These are phyloP conservation scores for Mechanitis messenoides DNA, from an alignment of 2,888 invertebrate species.

Conservation along the genomic window DNA sequence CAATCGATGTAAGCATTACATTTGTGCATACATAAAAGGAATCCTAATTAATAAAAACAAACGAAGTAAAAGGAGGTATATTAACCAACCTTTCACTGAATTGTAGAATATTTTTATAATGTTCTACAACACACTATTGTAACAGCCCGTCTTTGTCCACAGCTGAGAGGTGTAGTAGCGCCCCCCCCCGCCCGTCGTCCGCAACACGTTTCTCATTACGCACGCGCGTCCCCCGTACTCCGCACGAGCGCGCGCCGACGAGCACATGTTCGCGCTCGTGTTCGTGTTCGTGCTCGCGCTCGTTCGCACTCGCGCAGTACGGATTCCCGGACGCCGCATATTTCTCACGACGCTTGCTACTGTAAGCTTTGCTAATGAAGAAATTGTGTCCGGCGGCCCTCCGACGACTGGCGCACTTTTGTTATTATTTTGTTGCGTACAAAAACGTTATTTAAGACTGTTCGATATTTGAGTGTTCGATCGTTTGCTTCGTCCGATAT, in stretches of 20 bases:
- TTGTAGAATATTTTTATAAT: too few relatives aligned
- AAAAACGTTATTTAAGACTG: slow-evolving; percentile 71
- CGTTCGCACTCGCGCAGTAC: slow-evolving; percentile 22
- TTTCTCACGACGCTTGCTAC: slow-evolving; percentile 71
- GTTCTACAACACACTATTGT: not conserved
- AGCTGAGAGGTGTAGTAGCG: slow-evolving; percentile 32
- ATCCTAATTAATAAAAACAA: too few relatives aligned
- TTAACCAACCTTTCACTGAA: too few relatives aligned
- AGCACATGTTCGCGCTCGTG: slow-evolving; percentile 27
- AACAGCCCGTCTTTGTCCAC: slow-evolving; percentile 16
- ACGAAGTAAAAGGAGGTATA: too few relatives aligned
- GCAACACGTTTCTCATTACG: slow-evolving; percentile 18
- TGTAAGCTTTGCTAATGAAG: slow-evolving; percentile 72
- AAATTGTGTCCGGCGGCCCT: slow-evolving; percentile 54
- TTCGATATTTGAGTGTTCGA: slow-evolving; percentile 68
- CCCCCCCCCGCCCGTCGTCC: slow-evolving; percentile 24
- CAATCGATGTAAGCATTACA: too few relatives aligned
- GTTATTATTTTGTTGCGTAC: slow-evolving; percentile 69
- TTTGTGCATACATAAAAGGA: too few relatives aligned
- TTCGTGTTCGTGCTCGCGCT: slow-evolving; percentile 17
- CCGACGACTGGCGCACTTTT: slow-evolving; percentile 49
- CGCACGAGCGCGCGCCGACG: slow-evolving; percentile 4
- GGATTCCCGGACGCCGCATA: slow-evolving; percentile 41
- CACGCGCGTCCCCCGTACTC: not conserved
- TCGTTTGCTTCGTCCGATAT: slow-evolving; percentile 59